Percentiles rank a stretch among this genome's conserved stretches.
Conservation (phyloP, 2,888 invertebrate species). For the Blastobasis lacticolella region DNA sequence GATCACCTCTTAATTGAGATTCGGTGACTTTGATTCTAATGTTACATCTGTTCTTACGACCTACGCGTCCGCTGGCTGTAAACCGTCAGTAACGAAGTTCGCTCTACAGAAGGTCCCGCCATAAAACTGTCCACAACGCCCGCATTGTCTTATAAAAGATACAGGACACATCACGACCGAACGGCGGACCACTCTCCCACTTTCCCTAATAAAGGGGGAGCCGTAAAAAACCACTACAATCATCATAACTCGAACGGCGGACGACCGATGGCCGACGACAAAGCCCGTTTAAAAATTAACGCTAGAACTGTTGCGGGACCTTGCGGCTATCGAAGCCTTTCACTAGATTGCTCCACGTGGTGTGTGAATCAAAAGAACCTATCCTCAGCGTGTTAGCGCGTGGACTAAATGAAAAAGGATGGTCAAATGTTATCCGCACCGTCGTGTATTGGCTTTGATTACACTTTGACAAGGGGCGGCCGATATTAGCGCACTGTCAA, state of each 20-base stretch:
- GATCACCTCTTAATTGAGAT: too few relatives aligned
- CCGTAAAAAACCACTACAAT: conserved; percentile 70
- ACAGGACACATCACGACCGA: conserved; percentile 43
- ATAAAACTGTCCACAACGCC: conserved; percentile 51
- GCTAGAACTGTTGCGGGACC: conserved; percentile 2
- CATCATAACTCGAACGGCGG: conserved; percentile 51
- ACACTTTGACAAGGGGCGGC: conserved; percentile 1
- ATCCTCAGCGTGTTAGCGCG: too few relatives aligned
- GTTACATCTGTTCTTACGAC: too few relatives aligned
- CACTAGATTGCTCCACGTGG: too few relatives aligned
- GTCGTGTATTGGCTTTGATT: too few relatives aligned
- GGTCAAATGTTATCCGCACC: too few relatives aligned
- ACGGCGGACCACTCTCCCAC: conserved; percentile 45
- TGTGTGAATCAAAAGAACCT: too few relatives aligned
- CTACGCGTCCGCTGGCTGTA: too few relatives aligned
- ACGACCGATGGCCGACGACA: conserved; percentile 29
- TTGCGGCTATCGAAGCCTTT: neutral
- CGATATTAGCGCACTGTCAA: conserved; percentile 26
- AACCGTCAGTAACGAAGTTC: conserved; percentile 17
- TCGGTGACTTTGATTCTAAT: too few relatives aligned
- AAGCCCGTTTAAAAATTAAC: conserved; percentile 57
- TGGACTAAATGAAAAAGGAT: too few relatives aligned
- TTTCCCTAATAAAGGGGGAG: conserved; percentile 59
- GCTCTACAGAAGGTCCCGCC: conserved; percentile 42
- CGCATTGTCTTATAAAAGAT: conserved; percentile 48